A percentile compares a stretch with the other conserved stretches of the same genome.
phyloP scores from a whole-genome alignment of 53 echinoderm and acorn worm genomes.

The Henricia sp. region DNA sequence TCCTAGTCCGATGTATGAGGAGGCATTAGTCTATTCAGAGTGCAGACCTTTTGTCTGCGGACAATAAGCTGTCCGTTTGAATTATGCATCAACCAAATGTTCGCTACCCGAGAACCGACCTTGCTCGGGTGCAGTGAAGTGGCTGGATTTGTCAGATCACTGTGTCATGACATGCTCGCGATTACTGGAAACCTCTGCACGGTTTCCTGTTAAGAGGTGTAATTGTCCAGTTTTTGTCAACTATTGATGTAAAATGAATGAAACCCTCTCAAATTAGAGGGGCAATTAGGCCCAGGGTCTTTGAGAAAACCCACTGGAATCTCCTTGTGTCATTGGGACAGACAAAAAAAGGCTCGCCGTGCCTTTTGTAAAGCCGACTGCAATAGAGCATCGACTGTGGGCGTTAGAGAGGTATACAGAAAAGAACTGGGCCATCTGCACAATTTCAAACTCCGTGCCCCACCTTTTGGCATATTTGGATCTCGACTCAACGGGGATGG shows the following conservation, averaged over 20 bases:
- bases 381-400: conserved; percentile 2
- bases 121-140: conserved; percentile 29
- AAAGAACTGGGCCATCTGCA: conserved; percentile 50
- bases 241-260: conserved; percentile 36
- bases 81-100: not conserved
- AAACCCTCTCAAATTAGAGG: conserved; percentile 25
- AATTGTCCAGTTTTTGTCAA: not conserved
- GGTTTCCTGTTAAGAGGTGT: conserved; percentile 20
- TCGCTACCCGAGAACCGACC: conserved; percentile 32
- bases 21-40: not conserved
- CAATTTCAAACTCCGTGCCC: conserved; percentile 49
- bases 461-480: conserved; percentile 39
- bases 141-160: conserved; percentile 37
- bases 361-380: not conserved
- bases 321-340: not conserved
- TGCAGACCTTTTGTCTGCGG: not conserved
- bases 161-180: conserved; percentile 36
- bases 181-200: conserved; percentile 18
- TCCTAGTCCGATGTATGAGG: no score
- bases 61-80: conserved; percentile 6
- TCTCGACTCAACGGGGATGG: conserved; percentile 28
- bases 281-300: conserved; percentile 48
- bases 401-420: conserved; percentile 2
- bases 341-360: conserved; percentile 22
- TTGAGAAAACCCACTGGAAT: not conserved